Evolutionary conservation across 2,797 vertebrate species (phyloP).

Genomic region (Neosilurus hyrtlii): DNA sequence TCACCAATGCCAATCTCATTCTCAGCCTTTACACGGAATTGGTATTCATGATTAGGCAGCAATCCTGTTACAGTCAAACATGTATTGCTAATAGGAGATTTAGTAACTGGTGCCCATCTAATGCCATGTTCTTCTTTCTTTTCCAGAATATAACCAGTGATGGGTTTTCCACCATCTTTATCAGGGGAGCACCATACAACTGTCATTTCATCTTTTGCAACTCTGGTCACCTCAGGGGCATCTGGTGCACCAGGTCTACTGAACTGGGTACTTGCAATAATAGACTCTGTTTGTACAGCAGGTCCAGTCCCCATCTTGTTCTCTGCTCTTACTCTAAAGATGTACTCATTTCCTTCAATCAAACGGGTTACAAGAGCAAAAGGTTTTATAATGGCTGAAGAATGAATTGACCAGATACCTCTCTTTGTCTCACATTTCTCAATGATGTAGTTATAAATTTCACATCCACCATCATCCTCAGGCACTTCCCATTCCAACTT

Average conservation of each 20-base stretch:
- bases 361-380: conserved; percentile 87
- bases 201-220: conserved; percentile 92
- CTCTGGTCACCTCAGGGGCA: conserved; percentile 88
- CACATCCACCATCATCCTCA: conserved; percentile 95
- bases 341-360: conserved; percentile 94
- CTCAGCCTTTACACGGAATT: conserved; percentile 96
- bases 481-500: conserved; percentile 89
- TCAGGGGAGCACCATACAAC: conserved; percentile 92
- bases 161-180: conserved; percentile 91
- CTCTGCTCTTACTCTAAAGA: conserved; percentile 94
- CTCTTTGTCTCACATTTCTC: conserved; percentile 98
- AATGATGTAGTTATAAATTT: conserved; percentile 97
- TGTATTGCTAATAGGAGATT: conserved; percentile 72
- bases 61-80: conserved; percentile 86
- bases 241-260: conserved; percentile 87
- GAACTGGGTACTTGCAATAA: conserved; percentile 91
- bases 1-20: conserved; percentile 93
- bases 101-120: conserved; percentile 92
- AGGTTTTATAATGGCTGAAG: conserved; percentile 84
- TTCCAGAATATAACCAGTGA: conserved; percentile 93
- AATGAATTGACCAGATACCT: conserved; percentile 93
- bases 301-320: conserved; percentile 98
- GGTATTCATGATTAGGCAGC: conserved; percentile 92
- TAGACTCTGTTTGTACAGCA: conserved; percentile 86
- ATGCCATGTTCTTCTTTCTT: conserved; percentile 88